These are phyloP conservation scores for Amphipyra tragopoginis DNA, from an alignment of 2,888 invertebrate species.

Conservation along the genomic window DNA sequence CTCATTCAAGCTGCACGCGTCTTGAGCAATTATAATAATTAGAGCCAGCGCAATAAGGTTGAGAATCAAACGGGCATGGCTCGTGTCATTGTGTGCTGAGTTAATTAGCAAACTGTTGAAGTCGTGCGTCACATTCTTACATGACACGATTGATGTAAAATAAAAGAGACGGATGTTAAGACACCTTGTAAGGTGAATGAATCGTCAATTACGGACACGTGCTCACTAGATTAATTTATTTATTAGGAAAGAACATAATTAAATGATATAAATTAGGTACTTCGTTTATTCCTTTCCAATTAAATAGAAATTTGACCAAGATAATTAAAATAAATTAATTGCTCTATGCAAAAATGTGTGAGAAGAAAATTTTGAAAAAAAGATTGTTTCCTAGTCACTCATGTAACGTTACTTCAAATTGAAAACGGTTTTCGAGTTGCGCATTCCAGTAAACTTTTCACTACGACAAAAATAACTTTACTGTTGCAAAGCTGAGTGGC, in stretches of 20 bases:
- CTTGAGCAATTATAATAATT: conserved; percentile 67
- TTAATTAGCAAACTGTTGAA: conserved; percentile 82
- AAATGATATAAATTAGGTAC: conserved; percentile 22
- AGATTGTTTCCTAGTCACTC: conserved; percentile 6
- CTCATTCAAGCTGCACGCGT: conserved; percentile 72
- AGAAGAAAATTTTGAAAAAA: conserved; percentile 18
- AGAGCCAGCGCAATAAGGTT: conserved; percentile 66
- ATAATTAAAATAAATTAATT: conserved; percentile 2
- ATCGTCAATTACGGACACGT: conserved; percentile 70
- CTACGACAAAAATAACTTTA: conserved; percentile 63
- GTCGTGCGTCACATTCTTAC: conserved; percentile 77
- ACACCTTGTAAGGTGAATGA: conserved; percentile 76
- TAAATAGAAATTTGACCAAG: conserved; percentile 5
- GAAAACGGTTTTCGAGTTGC: conserved; percentile 61
- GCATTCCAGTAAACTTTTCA: conserved; percentile 63
- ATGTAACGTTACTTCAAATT: conserved; percentile 46
- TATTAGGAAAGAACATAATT: conserved; percentile 6
- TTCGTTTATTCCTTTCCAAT: conserved; percentile 2
- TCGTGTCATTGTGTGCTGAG: conserved; percentile 73
- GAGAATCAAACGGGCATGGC: conserved; percentile 62
- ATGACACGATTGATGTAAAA: conserved; percentile 59
- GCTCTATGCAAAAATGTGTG: conserved; percentile 3
- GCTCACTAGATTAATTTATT: conserved; percentile 58
- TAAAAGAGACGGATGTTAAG: conserved; percentile 69
- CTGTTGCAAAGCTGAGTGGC: conserved; percentile 52